Evolutionary conservation across 2,797 vertebrate genomes (phyloP).

Genomic region (Myotis findleyi): DNA sequence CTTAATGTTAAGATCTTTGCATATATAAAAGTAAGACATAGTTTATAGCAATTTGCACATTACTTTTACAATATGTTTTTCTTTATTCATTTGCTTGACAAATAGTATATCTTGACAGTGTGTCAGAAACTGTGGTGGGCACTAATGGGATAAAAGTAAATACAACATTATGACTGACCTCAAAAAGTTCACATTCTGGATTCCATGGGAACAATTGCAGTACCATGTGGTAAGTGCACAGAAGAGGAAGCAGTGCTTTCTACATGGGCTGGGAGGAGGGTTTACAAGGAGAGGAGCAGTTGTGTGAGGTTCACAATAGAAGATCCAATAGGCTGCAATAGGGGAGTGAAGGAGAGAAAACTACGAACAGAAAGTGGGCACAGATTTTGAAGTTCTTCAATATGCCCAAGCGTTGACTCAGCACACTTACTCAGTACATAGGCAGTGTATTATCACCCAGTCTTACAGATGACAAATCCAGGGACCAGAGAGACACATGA

Average conservation of each 20-base stretch:
- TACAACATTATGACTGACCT: not conserved
- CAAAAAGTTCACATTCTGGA: not conserved
- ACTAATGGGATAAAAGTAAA: not conserved
- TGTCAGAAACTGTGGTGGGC: not conserved
- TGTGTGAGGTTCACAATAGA: not conserved
- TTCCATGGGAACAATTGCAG: not conserved
- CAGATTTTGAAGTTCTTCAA: not conserved
- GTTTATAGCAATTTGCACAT: not conserved
- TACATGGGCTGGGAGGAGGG: not conserved
- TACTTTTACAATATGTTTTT: not conserved
- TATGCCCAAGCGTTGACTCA: not conserved
- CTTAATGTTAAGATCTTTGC: not conserved
- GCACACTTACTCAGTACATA: not conserved
- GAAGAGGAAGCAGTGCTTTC: not conserved
- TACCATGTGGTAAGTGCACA: fast-evolving
- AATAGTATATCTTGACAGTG: not conserved
- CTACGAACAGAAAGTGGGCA: not conserved
- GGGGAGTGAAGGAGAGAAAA: not conserved
- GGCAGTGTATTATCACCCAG: not conserved
- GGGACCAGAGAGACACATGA: not conserved
- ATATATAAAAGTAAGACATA: not conserved
- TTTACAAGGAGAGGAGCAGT: not conserved
- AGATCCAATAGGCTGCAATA: no score
- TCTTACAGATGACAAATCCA: not conserved
- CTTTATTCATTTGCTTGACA: not conserved